These are phyloP conservation scores for Sebastolobus alascanus DNA, from an alignment of 2,797 vertebrate genomes.

Conservation along the genomic window DNA sequence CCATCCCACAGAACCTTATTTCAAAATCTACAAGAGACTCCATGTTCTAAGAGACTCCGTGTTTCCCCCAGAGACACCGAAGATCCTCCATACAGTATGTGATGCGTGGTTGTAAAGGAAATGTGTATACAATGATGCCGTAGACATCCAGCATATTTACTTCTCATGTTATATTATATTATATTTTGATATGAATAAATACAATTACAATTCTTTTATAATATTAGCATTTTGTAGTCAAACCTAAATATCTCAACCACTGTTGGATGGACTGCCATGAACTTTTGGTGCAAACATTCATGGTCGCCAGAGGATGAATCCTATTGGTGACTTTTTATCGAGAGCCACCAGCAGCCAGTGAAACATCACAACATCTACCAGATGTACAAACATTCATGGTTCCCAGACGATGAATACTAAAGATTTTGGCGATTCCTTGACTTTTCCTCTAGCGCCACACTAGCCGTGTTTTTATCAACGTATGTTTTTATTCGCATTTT, in stretches of 20 bases:
- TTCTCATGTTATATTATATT: background rate
- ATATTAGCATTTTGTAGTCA: background rate
- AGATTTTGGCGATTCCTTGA: no score
- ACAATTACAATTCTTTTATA: background rate
- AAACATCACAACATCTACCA: no score
- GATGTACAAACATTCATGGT: no score
- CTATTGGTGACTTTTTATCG: background rate
- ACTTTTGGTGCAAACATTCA: background rate
- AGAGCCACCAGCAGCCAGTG: no score
- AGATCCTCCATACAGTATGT: background rate
- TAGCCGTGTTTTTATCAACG: background rate
- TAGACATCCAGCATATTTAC: background rate
- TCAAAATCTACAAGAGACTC: background rate
- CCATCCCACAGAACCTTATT: background rate
- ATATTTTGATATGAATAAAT: background rate
- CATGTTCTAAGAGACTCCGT: background rate
- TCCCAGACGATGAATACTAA: no score
- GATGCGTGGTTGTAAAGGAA: background rate
- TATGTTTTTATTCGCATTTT: background rate
- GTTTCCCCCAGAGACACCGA: background rate
- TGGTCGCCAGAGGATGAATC: background rate
- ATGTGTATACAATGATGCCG: background rate
- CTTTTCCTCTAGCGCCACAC: rapidly evolving
- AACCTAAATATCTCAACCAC: background rate
- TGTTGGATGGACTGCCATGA: no score